A percentile compares a stretch with the other conserved stretches of the same genome.
phyloP scores from a whole-genome alignment of 2,113 vertebrate genomes.

The Rhadina sibilatrix region DNA sequence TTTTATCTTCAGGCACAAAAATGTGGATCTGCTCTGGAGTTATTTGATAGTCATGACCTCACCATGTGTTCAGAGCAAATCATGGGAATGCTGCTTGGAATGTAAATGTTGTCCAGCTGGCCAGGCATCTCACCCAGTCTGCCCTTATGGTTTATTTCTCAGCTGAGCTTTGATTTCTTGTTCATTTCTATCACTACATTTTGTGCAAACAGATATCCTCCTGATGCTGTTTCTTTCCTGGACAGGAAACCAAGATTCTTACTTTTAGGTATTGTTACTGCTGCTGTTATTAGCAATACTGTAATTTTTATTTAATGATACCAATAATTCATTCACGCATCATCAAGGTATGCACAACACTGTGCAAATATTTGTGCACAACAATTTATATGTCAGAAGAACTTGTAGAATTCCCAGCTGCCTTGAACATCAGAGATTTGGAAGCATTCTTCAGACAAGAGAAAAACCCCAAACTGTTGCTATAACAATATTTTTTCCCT shows the following conservation, averaged over 20 bases:
- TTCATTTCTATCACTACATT: background rate
- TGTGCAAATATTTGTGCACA: background rate
- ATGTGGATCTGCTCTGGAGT: background rate
- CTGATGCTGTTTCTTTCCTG: background rate
- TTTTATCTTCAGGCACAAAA: background rate
- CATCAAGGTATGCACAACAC: background rate
- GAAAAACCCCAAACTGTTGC: background rate
- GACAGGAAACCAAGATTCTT: background rate
- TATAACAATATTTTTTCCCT: background rate
- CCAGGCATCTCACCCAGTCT: background rate
- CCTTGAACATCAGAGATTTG: background rate
- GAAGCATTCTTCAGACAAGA: background rate
- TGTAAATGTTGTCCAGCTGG: slow-evolving; percentile 52
- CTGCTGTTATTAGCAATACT: background rate
- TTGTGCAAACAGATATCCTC: background rate
- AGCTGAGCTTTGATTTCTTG: background rate
- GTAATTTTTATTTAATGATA: background rate
- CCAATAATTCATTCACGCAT: background rate
- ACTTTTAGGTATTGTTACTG: background rate
- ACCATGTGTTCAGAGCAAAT: slow-evolving; percentile 46
- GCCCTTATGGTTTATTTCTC: slow-evolving; percentile 10
- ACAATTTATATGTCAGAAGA: background rate
- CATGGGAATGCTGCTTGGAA: slow-evolving; percentile 35
- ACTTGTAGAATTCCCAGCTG: background rate
- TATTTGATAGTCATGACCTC: slow-evolving; percentile 39